A percentile compares a stretch with the other conserved stretches of the same genome.
Evolutionary conservation across 1,140 invertebrate species (phyloP).

Genomic region (Chelonus insularis): DNA sequence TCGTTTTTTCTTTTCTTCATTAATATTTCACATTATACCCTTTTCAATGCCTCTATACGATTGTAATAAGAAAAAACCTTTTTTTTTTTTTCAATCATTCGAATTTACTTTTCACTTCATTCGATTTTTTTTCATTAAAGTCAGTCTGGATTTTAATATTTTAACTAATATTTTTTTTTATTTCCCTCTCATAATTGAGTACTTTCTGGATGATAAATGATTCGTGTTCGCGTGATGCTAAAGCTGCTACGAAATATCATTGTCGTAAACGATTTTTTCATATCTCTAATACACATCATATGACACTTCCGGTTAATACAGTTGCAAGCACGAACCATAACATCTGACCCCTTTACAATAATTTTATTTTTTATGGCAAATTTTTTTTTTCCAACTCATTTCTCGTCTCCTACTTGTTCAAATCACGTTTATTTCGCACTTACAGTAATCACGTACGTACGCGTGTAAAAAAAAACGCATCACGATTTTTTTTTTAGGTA

Average conservation of each 20-base stretch:
- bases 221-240: neutral
- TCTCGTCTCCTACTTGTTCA: neutral
- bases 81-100: constrained; percentile 1
- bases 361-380: neutral
- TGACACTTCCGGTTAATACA: too few species aligned
- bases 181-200: neutral
- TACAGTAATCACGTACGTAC: constrained; percentile 38
- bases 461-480: constrained; percentile 34
- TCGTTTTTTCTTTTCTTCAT: constrained; percentile 27
- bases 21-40: neutral
- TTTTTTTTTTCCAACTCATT: neutral
- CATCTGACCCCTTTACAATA: too few species aligned
- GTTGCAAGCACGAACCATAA: too few species aligned
- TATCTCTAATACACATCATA: too few species aligned
- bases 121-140: too few species aligned
- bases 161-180: constrained; percentile 1
- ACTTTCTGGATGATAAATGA: neutral
- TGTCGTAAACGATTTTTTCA: too few species aligned
- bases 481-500: constrained; percentile 22
- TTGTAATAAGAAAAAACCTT: too few species aligned
- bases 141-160: neutral
- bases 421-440: neutral
- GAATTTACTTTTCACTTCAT: too few species aligned
- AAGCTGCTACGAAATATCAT: too few species aligned
- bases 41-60: constrained; percentile 11